Base-by-base conservation (phyloP, 2,888 invertebrate species). In the Phasia obesa region DNA sequence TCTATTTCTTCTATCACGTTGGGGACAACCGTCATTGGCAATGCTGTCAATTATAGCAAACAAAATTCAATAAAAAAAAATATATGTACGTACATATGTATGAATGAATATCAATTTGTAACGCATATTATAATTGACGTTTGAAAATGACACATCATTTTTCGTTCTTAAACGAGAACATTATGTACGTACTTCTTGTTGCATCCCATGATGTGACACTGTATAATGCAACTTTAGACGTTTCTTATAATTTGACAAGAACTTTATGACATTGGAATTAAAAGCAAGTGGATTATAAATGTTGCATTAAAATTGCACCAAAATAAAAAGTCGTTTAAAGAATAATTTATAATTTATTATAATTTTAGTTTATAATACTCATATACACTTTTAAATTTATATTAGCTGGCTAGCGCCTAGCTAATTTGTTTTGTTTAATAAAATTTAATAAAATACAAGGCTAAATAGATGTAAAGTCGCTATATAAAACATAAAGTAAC, bases 1-100 rank as follows among this genome's bases (percentile, higher is more conserved):
- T 31, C 31, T 6, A 62, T 35, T 35, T 47, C 17, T 65, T 65
- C 38, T 15, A 49, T 31, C 17, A 42, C 35, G 51, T 15, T 57
- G 64, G 35, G 35, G 65, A 59, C 57, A 59, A 65, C 38, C 65
- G n/a, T 74, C 75, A 17, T 9, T 57, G 25, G 17, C 75, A 75
- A 67, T 75, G 75, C 65, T 75, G 75, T 75, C 75, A 67, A 75
- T 67, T 67, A 47, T 19, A 19, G 74, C 23, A 25, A 31, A 31
- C 6, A 19, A 47, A 9, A 57, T 5, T 0, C n/a, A 6, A 47
- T 5, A 15, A n/a, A 31, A 49, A 23, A 31, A 49, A 15, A 62
- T 2, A 21, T 15, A 2, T 2, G n/a, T 23, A n/a, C n/a, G n/a
- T n/a, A n/a, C n/a, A n/a, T n/a, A n/a, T n/a, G n/a, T n/a, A n/a